Conservation (phyloP, 2,888 invertebrate genomes). For the Nomada goodeniana region DNA sequence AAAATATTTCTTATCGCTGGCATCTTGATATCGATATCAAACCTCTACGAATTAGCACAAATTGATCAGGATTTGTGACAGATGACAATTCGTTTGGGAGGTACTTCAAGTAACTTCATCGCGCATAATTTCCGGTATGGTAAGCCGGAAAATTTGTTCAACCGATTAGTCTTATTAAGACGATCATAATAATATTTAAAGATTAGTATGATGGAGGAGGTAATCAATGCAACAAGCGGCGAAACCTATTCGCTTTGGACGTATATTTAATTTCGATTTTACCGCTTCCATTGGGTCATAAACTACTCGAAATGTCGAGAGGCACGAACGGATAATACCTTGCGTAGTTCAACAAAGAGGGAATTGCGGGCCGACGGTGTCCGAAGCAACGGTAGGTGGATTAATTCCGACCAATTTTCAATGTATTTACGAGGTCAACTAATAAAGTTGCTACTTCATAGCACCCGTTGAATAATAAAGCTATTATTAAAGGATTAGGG, state of each 20-base stretch:
- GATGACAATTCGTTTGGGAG: not conserved
- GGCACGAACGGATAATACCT: not conserved
- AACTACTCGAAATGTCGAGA: not conserved
- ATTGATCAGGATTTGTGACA: not conserved
- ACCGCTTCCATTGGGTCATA: not conserved
- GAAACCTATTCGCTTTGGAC: not conserved
- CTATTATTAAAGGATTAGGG: not conserved
- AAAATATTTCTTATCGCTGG: slow-evolving; percentile 14
- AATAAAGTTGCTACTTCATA: not conserved
- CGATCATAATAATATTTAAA: not conserved
- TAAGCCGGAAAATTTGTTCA: too few species aligned
- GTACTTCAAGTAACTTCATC: too few species aligned
- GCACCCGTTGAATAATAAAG: not conserved
- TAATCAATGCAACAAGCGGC: not conserved
- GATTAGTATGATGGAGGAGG: too few species aligned
- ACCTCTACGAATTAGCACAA: not conserved
- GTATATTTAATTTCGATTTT: not conserved
- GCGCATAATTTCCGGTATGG: too few species aligned
- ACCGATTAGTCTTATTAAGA: too few species aligned
- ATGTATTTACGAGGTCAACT: not conserved
- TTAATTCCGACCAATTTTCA: not conserved
- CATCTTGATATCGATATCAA: not conserved
- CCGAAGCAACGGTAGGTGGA: not conserved
- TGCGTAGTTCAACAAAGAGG: rapidly evolving
- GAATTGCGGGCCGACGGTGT: not conserved